phyloP scores from a whole-genome alignment of 2,888 invertebrate genomes.

The Eupithecia dodoneata region DNA sequence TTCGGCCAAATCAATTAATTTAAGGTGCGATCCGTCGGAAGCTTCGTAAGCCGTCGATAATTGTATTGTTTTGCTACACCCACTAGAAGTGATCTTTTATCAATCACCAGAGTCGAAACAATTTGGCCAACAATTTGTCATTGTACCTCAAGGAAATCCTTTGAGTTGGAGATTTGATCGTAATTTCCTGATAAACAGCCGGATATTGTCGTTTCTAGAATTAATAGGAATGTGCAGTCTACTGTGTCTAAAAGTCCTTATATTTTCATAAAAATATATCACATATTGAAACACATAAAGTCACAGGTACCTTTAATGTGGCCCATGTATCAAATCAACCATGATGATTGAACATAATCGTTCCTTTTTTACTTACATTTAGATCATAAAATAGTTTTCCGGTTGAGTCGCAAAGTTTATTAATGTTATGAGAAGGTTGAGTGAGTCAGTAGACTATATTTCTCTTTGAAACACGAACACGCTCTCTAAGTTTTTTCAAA shows the following conservation, averaged over 20 bases:
- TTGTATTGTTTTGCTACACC: slow-evolving; percentile 52
- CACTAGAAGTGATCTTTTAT: slow-evolving; percentile 43
- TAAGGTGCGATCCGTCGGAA: slow-evolving; percentile 55
- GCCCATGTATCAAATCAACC: not conserved
- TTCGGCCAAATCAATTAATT: slow-evolving; percentile 59
- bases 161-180: not conserved
- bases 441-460: not conserved
- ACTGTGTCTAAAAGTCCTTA: no score
- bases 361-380: not conserved
- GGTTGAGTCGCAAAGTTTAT: not conserved
- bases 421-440: not conserved
- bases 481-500: not conserved
- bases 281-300: not conserved
- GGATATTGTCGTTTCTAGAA: slow-evolving; percentile 2
- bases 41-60: slow-evolving; percentile 52
- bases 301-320: not conserved
- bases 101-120: slow-evolving; percentile 43
- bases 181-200: slow-evolving; percentile 8
- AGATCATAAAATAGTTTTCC: not conserved
- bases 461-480: not conserved
- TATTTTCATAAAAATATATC: not conserved
- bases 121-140: slow-evolving; percentile 36
- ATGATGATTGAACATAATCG: not conserved
- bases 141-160: slow-evolving; percentile 25
- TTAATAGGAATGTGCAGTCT: not conserved